These are phyloP conservation scores for Fragum sueziense DNA, from an alignment of 2,888 invertebrate genomes.

Conservation along the genomic window DNA sequence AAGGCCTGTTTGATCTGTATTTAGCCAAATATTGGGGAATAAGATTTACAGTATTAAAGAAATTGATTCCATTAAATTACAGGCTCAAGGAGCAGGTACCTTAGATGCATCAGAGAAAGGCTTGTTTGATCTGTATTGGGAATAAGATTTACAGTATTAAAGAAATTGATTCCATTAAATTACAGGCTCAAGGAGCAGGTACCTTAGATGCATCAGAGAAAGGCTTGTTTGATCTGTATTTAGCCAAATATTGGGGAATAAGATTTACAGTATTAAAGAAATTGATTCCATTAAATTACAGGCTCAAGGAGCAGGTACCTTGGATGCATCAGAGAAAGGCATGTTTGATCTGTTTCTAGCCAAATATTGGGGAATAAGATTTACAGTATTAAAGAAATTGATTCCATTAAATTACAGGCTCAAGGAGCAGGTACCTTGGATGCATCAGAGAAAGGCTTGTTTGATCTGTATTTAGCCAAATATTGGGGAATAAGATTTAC, in stretches of 20 bases:
- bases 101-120: conserved; percentile 90
- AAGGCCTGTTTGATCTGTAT: conserved; percentile 88
- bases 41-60: conserved; percentile 96
- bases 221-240: conserved; percentile 88
- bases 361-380: conserved; percentile 97
- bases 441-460: conserved; percentile 89
- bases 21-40: conserved; percentile 95
- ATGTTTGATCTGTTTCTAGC: conserved; percentile 89
- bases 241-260: conserved; percentile 95
- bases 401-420: no score
- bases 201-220: conserved; percentile 90
- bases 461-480: conserved; percentile 90
- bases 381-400: conserved; percentile 95
- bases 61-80: neutral
- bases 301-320: conserved; percentile 87
- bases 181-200: conserved; percentile 86
- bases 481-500: conserved; percentile 98
- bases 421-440: conserved; percentile 89
- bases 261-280: conserved; percentile 97
- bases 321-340: conserved; percentile 90
- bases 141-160: conserved; percentile 96
- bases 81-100: conserved; percentile 87
- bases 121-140: conserved; percentile 93
- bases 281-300: no score
- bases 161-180: no score